Evolutionary conservation across 2,797 vertebrate species (phyloP), one percentile per base, ranked within the genome.

Genomic region (Sebastes itinus): DNA sequence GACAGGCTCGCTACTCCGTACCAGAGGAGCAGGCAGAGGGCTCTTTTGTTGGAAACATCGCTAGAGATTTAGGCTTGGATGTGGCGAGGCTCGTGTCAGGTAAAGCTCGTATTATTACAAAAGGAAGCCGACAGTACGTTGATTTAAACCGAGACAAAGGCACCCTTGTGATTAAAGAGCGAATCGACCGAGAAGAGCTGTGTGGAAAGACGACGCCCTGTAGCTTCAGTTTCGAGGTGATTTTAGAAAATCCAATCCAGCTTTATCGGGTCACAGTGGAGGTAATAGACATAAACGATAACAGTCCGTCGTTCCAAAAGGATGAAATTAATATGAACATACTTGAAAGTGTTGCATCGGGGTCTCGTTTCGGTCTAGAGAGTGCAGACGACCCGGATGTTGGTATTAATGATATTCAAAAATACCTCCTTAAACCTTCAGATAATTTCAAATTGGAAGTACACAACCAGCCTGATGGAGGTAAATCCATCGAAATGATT

Each of bases 231-330:
- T 95, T 95, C 61, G 92, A 95, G 71, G 62, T 95, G 0, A 93
- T 95, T 81, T 81, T 94, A 64, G 94, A 95, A 87, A 94, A 94
- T 20, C 95, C 95, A 0, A 94, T 95, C n/a, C 87, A 94, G 75
- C 87, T 95, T 58, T 88, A 94, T 79, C 85, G 91, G 0, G 86
- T 95, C 1, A 93, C 86, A 2, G 90, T 95, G 27, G 94, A 95
- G 75, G 86, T 95, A 0, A 56, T 68, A 3, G 95, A 96, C 28
- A 85, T 95, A 6, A 95, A 95, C n/a, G 95, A 95, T 22, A 93
- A 96, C 58, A 84, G 86, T 0, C 94, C 95, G 0, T 28, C 55
- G 0, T 95, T 96, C 49, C 83, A 85, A 1, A 91, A 90, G 11
- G 73, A 88, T 4, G 67, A 82, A 33, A 88, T 94, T 0, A 5